These are phyloP conservation scores for Theodoxus fluviatilis DNA, from an alignment of 2,888 invertebrate species.

Conservation along the genomic window DNA sequence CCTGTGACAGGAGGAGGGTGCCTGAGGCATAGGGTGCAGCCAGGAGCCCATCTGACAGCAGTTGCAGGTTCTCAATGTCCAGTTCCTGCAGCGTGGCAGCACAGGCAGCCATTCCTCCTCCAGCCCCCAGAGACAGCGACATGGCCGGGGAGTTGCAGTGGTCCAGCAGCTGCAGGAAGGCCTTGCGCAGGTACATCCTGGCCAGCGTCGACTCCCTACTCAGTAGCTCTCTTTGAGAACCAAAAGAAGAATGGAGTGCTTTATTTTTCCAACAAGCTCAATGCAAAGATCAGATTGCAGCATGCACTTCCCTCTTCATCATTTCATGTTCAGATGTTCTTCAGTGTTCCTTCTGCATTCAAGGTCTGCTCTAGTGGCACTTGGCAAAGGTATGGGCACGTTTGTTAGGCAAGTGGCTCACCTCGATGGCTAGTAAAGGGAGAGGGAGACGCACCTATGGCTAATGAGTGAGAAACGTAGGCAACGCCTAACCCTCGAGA, in stretches of 20 bases:
- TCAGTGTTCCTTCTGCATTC: background rate
- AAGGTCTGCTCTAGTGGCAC: background rate
- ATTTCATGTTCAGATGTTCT: background rate
- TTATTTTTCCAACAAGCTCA: background rate
- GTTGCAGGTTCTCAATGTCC: constrained; percentile 64
- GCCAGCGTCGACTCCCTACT: constrained; percentile 56
- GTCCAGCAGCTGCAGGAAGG: constrained; percentile 58
- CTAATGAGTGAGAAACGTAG: background rate
- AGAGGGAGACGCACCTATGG: too few species aligned
- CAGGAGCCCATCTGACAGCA: constrained; percentile 61
- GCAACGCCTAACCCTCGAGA: too few species aligned
- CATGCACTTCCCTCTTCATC: background rate
- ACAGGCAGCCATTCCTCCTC: constrained; percentile 60
- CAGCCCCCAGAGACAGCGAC: constrained; percentile 51
- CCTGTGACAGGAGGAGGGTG: constrained; percentile 37
- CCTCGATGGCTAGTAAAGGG: too few species aligned
- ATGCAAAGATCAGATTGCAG: background rate
- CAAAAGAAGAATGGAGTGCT: background rate
- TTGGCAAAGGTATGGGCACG: too few species aligned
- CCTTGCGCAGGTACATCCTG: constrained; percentile 59
- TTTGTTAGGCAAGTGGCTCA: too few species aligned
- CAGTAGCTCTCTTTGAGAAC: constrained; percentile 59
- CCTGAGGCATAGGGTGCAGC: constrained; percentile 56
- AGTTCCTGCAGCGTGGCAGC: constrained; percentile 60
- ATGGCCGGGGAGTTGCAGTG: constrained; percentile 62